Evolutionary conservation across 1,140 invertebrate genomes (phyloP).

Genomic region (Heliconius eleuchia): DNA sequence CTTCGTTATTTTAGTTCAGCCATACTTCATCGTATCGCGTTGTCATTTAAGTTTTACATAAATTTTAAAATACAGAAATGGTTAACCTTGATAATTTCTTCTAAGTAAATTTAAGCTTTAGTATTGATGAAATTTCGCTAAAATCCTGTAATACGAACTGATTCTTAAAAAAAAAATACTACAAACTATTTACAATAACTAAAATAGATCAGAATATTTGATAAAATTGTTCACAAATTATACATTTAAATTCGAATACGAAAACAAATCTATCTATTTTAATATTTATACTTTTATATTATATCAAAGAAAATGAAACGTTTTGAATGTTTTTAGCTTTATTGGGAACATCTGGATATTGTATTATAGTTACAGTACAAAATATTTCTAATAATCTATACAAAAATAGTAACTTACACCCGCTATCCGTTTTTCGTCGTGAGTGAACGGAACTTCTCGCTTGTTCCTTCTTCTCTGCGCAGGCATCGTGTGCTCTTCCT

Average conservation of each 20-base stretch:
- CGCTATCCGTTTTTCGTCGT: constrained; percentile 84
- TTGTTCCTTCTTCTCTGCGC: constrained; percentile 76
- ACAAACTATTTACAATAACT: too few relatives aligned
- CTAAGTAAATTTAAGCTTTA: too few relatives aligned
- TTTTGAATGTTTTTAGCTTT: not conserved
- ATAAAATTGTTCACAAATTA: too few relatives aligned
- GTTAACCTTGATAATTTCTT: too few relatives aligned
- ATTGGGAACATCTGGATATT: too few relatives aligned
- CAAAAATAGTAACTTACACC: constrained; percentile 75
- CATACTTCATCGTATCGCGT: constrained; percentile 5
- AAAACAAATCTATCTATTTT: not conserved
- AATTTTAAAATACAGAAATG: not conserved
- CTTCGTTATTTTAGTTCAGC: not conserved
- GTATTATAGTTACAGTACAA: too few relatives aligned
- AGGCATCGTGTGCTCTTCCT: constrained; percentile 79
- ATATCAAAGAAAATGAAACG: not conserved
- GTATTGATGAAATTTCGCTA: too few relatives aligned
- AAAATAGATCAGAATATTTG: too few relatives aligned
- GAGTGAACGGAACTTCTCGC: constrained; percentile 82
- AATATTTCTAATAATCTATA: too few relatives aligned
- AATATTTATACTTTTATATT: not conserved
- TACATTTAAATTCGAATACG: not conserved
- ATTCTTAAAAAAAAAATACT: too few relatives aligned
- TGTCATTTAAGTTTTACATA: not conserved
- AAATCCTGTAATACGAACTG: too few relatives aligned